Base-by-base conservation (phyloP, 2,888 invertebrate species). In the Anthophora plumipes region DNA sequence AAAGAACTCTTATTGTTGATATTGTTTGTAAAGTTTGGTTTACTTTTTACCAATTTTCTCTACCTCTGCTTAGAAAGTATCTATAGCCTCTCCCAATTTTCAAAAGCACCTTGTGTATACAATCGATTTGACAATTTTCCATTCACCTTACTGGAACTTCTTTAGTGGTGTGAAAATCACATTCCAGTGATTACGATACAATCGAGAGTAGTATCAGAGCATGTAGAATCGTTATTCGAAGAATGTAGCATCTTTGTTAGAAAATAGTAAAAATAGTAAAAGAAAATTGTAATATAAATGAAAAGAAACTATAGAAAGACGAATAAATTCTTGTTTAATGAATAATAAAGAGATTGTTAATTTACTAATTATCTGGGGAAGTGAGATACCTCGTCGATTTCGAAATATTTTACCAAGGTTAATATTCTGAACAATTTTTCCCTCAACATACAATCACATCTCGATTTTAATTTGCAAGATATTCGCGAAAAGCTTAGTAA, bases 1-100 rank as follows among this genome's bases (percentile, higher is more conserved):
- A n/a, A 31, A 3, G 31, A 31, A 48, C 11, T 2, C 4, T 11
- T 64, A 37, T 9, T n/a, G 3, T 22, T 8, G 39, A 60, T 7
- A 22, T 14, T 22, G 12, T n/a, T 37, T 8, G 12, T n/a, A n/a
- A 31, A 50, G 1, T 12, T 31, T 12, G 11, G n/a, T 46, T 48
- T 0, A 48, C 31, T 59, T 25, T 31, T 43, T 43, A n/a, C 48
- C 52, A 59, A 75, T 46, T 54, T 75, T 76, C 55, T 57, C 63
- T 63, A 50, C 22, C 43, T 37, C 50, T 37, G n/a, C 66, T 64
- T 71, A 71, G 57, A 64, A 68, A 63, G 50, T 43, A 79, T 43
- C 46, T 59, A 68, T 25, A 68, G 72, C 68, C 61, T 59, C 67
- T 64, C 68, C 46, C 63, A 37, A 54, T 63, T 63, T 22, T 60